These are phyloP conservation scores for Drosophila nannoptera DNA, from an alignment of 1,140 invertebrate species.

Conservation along the genomic window DNA sequence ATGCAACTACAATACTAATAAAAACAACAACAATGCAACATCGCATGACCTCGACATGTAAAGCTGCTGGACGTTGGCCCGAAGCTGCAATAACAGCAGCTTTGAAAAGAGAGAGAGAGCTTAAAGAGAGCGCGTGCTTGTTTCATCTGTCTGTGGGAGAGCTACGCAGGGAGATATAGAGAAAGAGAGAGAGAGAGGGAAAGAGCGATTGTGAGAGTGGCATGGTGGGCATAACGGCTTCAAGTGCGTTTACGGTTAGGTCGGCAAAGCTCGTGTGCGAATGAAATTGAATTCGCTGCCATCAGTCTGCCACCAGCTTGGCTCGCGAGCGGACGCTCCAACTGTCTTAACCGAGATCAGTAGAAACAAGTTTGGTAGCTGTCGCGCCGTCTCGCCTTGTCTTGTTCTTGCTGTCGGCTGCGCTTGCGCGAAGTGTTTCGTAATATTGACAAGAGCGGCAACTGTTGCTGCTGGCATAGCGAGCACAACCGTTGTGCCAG, in stretches of 20 bases:
- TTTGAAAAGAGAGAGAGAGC: conserved; percentile 31
- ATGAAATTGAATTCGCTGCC: conserved; percentile 61
- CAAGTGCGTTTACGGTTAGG: conserved; percentile 65
- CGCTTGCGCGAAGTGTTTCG: conserved; percentile 72
- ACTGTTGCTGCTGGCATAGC: conserved; percentile 15
- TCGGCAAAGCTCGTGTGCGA: conserved; percentile 44
- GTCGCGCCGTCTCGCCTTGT: conserved; percentile 27
- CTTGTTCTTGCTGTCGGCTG: conserved; percentile 20
- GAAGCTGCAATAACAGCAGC: conserved; percentile 23
- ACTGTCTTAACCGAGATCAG: conserved; percentile 21
- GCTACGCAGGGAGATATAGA: not conserved
- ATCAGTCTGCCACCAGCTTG: conserved; percentile 76
- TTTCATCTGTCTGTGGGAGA: not conserved
- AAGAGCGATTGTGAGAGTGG: conserved; percentile 15
- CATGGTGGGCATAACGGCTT: conserved; percentile 52
- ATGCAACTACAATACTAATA: conserved; percentile 42
- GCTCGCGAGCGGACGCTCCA: conserved; percentile 66
- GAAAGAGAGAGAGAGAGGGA: conserved; percentile 2
- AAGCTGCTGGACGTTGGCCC: conserved; percentile 55
- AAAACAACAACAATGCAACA: conserved; percentile 42
- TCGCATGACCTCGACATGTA: conserved; percentile 72
- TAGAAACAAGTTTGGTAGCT: conserved; percentile 52
- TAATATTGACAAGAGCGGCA: conserved; percentile 49
- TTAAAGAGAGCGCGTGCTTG: conserved; percentile 5
- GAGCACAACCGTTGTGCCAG: conserved; percentile 60